Base-by-base conservation (phyloP, 1,140 invertebrate species). In the Lepidurus arcticus region DNA sequence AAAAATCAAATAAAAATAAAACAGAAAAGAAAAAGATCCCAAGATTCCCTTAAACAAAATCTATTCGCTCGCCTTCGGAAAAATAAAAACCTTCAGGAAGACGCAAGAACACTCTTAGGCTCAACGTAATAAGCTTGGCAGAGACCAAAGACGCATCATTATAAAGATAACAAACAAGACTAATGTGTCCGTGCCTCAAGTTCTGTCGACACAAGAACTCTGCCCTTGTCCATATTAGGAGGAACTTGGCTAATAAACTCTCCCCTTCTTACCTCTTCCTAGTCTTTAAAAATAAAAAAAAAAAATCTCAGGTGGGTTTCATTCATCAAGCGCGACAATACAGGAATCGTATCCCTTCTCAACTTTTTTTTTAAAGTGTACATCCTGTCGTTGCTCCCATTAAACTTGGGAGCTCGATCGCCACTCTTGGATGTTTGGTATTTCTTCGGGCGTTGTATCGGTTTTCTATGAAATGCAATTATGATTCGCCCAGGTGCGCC, bases 131-230 rank as follows among this genome's bases (percentile, higher is more conserved):
- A 65, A 65, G 53, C 53, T 65, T 65, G 53, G 53, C 53, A 65
- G 21, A 7, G 53, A 21, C 53, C 53, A 65, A n/a, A 16, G 53
- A 65, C 53, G 21, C 53, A 65, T 65, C 53, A 65, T 65, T 65
- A 65, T 65, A 65, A 65, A 65, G 53, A 65, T 65, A 65, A 65
- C 53, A 65, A 65, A 65, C 53, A 65, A 65, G 53, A 65, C 53
- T 65, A 65, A 65, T 65, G 53, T 65, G 53, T 65, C 53, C 53
- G 3, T 16, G 16, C 53, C 53, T 65, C 53, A 7, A 9, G 53
- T 65, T 21, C 21, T 65, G 53, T 65, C 53, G 7, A 65, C 53
- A 11, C 7, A 13, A 65, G 21, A 21, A 16, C 53, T 65, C 10
- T 65, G 53, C 53, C 53, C 53, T 65, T 65, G 8, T 65, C 53